Percentiles rank a stretch among this genome's conserved stretches.
These are phyloP conservation scores for Grus americana DNA, from an alignment of 2,113 vertebrate species.

Conservation along the genomic window DNA sequence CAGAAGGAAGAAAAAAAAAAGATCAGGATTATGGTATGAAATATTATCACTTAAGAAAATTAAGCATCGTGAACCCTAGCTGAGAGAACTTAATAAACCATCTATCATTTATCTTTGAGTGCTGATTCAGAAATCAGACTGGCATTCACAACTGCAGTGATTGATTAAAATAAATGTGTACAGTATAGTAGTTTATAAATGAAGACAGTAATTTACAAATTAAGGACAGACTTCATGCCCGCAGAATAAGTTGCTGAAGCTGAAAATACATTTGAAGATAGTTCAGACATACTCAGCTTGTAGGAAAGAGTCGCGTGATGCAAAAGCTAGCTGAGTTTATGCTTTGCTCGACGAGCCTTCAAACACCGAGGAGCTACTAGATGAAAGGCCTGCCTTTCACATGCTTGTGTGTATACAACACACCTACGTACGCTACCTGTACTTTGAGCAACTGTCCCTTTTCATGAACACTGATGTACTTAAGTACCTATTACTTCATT, in stretches of 20 bases:
- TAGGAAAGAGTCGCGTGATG: not conserved
- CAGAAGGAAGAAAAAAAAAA: not conserved
- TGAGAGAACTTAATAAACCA: constrained; percentile 14
- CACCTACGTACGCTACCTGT: not conserved
- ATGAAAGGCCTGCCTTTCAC: not conserved
- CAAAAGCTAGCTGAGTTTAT: not conserved
- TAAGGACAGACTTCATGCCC: constrained; percentile 9
- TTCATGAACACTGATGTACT: not conserved
- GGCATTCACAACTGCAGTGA: constrained; percentile 27
- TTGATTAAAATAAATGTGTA: constrained; percentile 38
- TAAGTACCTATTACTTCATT: not conserved
- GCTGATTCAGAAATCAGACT: constrained; percentile 63
- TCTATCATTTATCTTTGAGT: constrained; percentile 34
- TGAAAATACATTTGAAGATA: constrained; percentile 26
- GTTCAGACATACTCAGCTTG: not conserved
- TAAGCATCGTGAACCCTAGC: constrained; percentile 20
- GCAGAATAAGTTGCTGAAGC: not conserved
- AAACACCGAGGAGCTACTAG: not conserved
- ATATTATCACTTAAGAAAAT: constrained; percentile 53
- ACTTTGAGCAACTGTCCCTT: not conserved
- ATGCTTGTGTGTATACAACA: not conserved
- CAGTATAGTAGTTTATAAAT: constrained; percentile 28
- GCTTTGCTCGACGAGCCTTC: not conserved
- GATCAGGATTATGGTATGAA: constrained; percentile 1
- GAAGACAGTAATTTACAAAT: constrained; percentile 57